Evolutionary conservation across 2,113 vertebrate genomes (phyloP).

Genomic region (Cyprinodon brontotheroides): DNA sequence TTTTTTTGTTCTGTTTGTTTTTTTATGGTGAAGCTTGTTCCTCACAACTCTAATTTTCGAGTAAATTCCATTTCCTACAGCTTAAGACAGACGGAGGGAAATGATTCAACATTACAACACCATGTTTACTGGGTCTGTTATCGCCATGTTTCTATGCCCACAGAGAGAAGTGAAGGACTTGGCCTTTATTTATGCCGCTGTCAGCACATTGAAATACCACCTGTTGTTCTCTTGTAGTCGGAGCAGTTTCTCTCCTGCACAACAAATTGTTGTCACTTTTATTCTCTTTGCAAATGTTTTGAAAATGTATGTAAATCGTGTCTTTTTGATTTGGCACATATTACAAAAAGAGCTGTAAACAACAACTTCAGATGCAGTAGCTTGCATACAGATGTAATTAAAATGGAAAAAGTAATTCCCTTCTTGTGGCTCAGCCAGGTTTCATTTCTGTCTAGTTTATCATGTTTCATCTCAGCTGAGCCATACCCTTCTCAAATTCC

Average conservation of each 20-base stretch:
- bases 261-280: neutral
- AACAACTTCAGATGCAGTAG: conserved; percentile 27
- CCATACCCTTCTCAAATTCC: conserved; percentile 50
- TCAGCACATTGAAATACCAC: conserved; percentile 58
- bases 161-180: conserved; percentile 22
- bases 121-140: conserved; percentile 33
- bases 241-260: neutral
- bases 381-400: conserved; percentile 45
- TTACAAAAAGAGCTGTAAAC: conserved; percentile 19
- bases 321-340: conserved; percentile 23
- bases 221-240: conserved; percentile 20
- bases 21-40: neutral
- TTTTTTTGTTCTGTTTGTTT: neutral
- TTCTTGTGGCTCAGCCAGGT: conserved; percentile 31
- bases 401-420: conserved; percentile 51
- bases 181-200: conserved; percentile 24
- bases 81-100: conserved; percentile 27
- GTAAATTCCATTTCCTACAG: conserved; percentile 23
- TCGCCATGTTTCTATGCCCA: conserved; percentile 39
- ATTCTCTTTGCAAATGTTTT: conserved; percentile 8
- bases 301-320: conserved; percentile 7
- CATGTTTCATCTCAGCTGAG: conserved; percentile 35
- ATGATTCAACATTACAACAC: conserved; percentile 30
- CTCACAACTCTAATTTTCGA: neutral
- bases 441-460: conserved; percentile 56